Percentiles rank a stretch among this genome's conserved stretches.
Evolutionary conservation across 2,113 vertebrate species (phyloP).

Genomic region (Pyxicephalus adspersus): DNA sequence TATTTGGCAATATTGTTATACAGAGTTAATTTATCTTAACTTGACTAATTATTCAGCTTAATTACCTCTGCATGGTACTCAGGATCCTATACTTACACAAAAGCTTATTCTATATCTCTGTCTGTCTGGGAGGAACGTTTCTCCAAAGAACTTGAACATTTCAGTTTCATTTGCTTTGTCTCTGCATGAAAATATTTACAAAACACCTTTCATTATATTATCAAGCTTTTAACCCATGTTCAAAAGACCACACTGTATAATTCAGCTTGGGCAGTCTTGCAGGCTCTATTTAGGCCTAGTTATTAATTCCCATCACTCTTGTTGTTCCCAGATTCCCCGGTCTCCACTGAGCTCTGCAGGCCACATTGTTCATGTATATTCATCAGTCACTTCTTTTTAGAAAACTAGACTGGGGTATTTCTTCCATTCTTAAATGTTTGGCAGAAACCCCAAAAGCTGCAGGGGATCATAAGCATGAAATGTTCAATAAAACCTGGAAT

Average conservation of each 20-base stretch:
- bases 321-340: conserved; percentile 10
- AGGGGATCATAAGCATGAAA: conserved; percentile 40
- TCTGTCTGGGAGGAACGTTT: not conserved
- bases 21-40: no score
- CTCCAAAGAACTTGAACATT: not conserved
- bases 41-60: no score
- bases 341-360: conserved; percentile 11
- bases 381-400: conserved; percentile 35
- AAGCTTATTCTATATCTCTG: not conserved
- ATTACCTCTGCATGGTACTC: no score
- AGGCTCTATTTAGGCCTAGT: conserved; percentile 8
- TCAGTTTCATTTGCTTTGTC: not conserved
- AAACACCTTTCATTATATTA: not conserved
- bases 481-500: conserved; percentile 38
- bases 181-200: conserved; percentile 1
- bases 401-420: conserved; percentile 21
- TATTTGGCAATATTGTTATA: no score
- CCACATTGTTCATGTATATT: conserved; percentile 26
- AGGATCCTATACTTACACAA: not conserved
- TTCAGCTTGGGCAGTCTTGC: not conserved
- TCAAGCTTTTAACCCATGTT: conserved; percentile 2
- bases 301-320: conserved; percentile 25
- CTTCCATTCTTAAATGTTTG: conserved; percentile 33
- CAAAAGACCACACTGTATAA: conserved; percentile 23
- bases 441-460: conserved; percentile 46